Conservation (phyloP, 2,113 vertebrate genomes). For the Nibea albiflora region DNA sequence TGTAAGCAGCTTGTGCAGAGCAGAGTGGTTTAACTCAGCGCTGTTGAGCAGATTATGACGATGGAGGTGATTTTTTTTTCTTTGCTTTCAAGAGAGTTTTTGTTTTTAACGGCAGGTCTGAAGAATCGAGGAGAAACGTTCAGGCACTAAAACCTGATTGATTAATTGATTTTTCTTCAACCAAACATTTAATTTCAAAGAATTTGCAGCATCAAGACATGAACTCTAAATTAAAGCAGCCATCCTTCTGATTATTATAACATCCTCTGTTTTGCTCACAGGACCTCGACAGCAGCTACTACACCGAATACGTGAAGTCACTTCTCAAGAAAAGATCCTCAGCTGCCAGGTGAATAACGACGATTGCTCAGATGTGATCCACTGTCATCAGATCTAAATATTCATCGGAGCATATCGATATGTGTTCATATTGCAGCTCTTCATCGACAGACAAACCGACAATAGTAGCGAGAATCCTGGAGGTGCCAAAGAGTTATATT, state of each 20-base stretch:
- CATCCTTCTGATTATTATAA: not conserved
- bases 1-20: conserved; percentile 67
- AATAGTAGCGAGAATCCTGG: conserved; percentile 65
- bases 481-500: conserved; percentile 72
- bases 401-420: not conserved
- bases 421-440: conserved; percentile 51
- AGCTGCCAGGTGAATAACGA: conserved; percentile 61
- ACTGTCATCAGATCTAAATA: too few relatives aligned
- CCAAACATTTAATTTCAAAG: not conserved
- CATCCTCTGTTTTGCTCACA: conserved; percentile 49
- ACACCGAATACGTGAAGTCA: conserved; percentile 85
- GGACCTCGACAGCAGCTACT: conserved; percentile 82
- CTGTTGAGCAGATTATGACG: conserved; percentile 61
- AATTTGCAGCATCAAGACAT: not conserved
- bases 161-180: not conserved
- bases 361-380: too few relatives aligned
- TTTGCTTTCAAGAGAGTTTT: conserved; percentile 24
- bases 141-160: not conserved
- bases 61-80: conserved; percentile 31
- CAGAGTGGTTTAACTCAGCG: conserved; percentile 39
- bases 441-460: conserved; percentile 61
- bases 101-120: conserved; percentile 32
- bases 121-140: not conserved
- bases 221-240: not conserved
- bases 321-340: conserved; percentile 82